A percentile compares a stretch with the other conserved stretches of the same genome.
phyloP scores from a whole-genome alignment of 1,140 invertebrate genomes.

The Drosophila jambulina region DNA sequence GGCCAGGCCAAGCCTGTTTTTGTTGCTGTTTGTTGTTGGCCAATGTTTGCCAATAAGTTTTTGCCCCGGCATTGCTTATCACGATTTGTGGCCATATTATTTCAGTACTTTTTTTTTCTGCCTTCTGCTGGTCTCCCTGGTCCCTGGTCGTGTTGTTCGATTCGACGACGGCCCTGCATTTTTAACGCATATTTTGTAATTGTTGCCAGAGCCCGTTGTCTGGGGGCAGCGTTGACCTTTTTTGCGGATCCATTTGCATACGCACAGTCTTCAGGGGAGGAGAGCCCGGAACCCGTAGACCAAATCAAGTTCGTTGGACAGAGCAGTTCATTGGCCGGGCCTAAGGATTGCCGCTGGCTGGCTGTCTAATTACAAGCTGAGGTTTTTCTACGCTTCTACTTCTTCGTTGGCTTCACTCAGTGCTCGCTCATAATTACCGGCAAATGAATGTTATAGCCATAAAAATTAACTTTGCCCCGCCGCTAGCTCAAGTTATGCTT shows the following conservation, averaged over 20 bases:
- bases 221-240: slow-evolving; percentile 68
- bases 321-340: slow-evolving; percentile 73
- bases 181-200: slow-evolving; percentile 83
- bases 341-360: slow-evolving; percentile 62
- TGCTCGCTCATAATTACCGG: slow-evolving; percentile 73
- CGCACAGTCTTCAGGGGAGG: slow-evolving; percentile 24
- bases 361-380: slow-evolving; percentile 79
- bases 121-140: slow-evolving; percentile 1
- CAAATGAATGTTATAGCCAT: slow-evolving; percentile 82
- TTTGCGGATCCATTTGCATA: slow-evolving; percentile 76
- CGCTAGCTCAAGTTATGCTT: slow-evolving; percentile 75
- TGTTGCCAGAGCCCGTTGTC: slow-evolving; percentile 57
- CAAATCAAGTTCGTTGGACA: slow-evolving; percentile 80
- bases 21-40: slow-evolving; percentile 66
- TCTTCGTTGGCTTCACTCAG: slow-evolving; percentile 23
- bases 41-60: slow-evolving; percentile 79
- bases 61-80: slow-evolving; percentile 78
- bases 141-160: slow-evolving; percentile 67
- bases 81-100: slow-evolving; percentile 83
- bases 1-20: slow-evolving; percentile 78
- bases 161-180: slow-evolving; percentile 76
- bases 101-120: slow-evolving; percentile 63
- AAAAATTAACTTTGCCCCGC: slow-evolving; percentile 75
- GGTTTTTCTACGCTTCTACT: slow-evolving; percentile 59
- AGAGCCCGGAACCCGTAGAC: slow-evolving; percentile 46